Percentiles rank a stretch among this genome's conserved stretches.
phyloP scores from a whole-genome alignment of 2,797 vertebrate genomes.

The Hafferia zeledoni region DNA sequence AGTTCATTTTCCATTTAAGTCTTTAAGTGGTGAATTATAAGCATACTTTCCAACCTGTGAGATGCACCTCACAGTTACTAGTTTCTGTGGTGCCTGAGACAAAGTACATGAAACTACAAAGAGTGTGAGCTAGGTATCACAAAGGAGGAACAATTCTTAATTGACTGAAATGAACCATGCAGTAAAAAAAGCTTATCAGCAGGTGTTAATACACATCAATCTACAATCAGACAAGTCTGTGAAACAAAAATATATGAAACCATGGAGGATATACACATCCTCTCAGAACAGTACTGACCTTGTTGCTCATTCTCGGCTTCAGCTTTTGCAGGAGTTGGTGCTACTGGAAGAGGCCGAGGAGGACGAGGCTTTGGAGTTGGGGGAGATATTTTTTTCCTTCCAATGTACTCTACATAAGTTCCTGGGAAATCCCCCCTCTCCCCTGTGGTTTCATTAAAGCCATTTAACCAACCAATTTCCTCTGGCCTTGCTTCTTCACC shows the following conservation, averaged over 20 bases:
- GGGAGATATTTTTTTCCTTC: constrained; percentile 92
- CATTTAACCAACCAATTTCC: constrained; percentile 94
- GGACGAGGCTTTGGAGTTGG: constrained; percentile 96
- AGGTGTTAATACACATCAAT: not conserved
- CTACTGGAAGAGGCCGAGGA: constrained; percentile 90
- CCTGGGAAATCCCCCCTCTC: constrained; percentile 97
- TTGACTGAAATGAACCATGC: not conserved
- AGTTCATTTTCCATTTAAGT: not conserved
- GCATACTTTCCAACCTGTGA: not conserved
- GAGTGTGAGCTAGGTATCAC: not conserved
- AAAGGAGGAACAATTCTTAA: not conserved
- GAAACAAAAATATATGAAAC: not conserved
- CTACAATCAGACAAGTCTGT: not conserved
- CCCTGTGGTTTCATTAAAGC: constrained; percentile 94
- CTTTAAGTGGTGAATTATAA: not conserved
- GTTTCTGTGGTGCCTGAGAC: not conserved
- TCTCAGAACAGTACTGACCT: constrained; percentile 80
- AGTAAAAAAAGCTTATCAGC: not conserved
- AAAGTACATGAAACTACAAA: not conserved
- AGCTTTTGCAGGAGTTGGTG: constrained; percentile 81
- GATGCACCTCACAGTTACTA: not conserved
- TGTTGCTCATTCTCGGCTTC: constrained; percentile 88
- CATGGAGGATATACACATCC: fast-evolving
- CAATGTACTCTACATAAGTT: constrained; percentile 95
- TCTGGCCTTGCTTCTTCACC: constrained; percentile 93